phyloP scores from a whole-genome alignment of 2,888 invertebrate species.

The Hedychridium roseum region DNA sequence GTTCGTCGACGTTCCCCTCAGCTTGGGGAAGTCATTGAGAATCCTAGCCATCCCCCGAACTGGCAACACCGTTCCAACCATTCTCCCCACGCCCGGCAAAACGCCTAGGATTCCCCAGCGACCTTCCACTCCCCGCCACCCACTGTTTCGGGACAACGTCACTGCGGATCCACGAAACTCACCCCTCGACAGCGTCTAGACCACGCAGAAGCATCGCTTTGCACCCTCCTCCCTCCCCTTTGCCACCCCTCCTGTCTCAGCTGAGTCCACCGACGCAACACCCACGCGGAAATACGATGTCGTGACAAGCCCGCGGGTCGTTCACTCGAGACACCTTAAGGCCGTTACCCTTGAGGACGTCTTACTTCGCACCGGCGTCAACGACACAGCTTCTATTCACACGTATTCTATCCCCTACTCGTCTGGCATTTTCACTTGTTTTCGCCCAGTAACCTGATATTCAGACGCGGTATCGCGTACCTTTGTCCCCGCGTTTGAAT shows the following conservation, averaged over 20 bases:
- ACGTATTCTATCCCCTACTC: constrained; percentile 13
- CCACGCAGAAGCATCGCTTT: constrained; percentile 27
- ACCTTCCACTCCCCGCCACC: constrained; percentile 15
- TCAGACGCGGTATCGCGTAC: too few species aligned
- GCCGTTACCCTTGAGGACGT: constrained; percentile 32
- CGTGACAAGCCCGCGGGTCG: constrained; percentile 15
- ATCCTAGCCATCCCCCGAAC: too few species aligned
- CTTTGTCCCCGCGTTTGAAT: too few species aligned
- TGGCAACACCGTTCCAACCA: too few species aligned
- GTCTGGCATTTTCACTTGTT: too few species aligned
- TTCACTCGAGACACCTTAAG: constrained; percentile 25
- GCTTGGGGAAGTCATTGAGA: too few species aligned
- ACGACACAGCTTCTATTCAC: constrained; percentile 24
- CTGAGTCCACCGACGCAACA: constrained; percentile 10
- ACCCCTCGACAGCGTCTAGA: constrained; percentile 19
- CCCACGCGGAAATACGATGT: constrained; percentile 25
- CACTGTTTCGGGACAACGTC: constrained; percentile 29
- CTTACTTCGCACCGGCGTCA: constrained; percentile 15
- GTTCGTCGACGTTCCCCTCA: too few species aligned
- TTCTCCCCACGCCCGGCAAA: constrained; percentile 7
- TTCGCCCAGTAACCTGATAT: too few species aligned
- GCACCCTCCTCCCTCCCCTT: constrained; percentile 9
- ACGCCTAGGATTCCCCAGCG: not conserved
- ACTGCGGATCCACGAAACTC: constrained; percentile 12
- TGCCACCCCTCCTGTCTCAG: constrained; percentile 17